These are phyloP conservation scores for Luperina testacea DNA, from an alignment of 2,888 invertebrate genomes.

Conservation along the genomic window DNA sequence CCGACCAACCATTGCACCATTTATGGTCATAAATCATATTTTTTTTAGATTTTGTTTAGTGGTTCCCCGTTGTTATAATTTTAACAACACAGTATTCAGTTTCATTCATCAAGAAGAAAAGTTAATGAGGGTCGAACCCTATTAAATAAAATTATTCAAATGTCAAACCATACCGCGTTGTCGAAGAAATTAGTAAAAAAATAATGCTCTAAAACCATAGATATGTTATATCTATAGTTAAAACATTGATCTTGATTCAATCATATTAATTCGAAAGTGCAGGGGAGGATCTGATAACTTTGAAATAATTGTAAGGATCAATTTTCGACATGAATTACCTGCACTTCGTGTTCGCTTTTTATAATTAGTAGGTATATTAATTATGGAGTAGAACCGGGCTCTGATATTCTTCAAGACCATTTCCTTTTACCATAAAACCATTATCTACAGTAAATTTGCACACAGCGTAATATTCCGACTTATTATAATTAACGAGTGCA, in stretches of 20 bases:
- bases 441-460: constrained; percentile 23
- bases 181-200: neutral
- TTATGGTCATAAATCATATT: neutral
- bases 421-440: constrained; percentile 11
- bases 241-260: neutral
- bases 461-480: constrained; percentile 27
- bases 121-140: constrained; percentile 36
- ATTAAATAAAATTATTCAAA: constrained; percentile 2
- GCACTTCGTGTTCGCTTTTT: neutral
- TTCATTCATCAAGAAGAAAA: constrained; percentile 25
- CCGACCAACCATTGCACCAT: neutral
- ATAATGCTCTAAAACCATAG: neutral
- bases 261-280: neutral
- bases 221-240: neutral
- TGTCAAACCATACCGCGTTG: neutral
- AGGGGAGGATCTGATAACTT: neutral
- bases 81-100: constrained; percentile 15
- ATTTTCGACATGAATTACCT: neutral
- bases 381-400: neutral
- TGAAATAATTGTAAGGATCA: neutral
- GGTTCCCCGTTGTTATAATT: constrained; percentile 9
- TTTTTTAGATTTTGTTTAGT: neutral
- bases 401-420: constrained; percentile 11
- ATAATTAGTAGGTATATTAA: neutral
- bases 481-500: constrained; percentile 47